Evolutionary conservation across 64 coral and sea anemone genomes (phyloP).

Genomic region (Trachythela sp.): DNA sequence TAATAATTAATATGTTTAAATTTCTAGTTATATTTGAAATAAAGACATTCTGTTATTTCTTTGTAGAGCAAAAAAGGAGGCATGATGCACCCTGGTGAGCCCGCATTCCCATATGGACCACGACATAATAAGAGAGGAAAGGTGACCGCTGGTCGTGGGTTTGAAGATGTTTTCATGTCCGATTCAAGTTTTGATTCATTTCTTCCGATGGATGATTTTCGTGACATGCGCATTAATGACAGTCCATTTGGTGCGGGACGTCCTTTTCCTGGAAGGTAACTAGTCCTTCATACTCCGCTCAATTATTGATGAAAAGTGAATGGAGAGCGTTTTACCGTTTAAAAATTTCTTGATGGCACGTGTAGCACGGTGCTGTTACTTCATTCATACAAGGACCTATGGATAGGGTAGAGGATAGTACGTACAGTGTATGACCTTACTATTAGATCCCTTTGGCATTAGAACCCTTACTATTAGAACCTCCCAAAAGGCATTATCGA

Average conservation of each 20-base stretch:
- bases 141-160: not conserved
- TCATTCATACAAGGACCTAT: too few species aligned
- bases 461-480: too few species aligned
- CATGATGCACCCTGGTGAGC: not conserved
- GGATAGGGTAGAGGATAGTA: too few species aligned
- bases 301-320: too few species aligned
- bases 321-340: too few species aligned
- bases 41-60: not conserved
- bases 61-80: not conserved
- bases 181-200: constrained; percentile 23
- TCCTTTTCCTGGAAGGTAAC: not conserved
- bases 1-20: not conserved
- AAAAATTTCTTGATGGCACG: too few species aligned
- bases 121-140: not conserved
- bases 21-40: too few species aligned
- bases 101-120: not conserved
- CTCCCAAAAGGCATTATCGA: too few species aligned
- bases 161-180: constrained; percentile 10
- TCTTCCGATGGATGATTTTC: not conserved
- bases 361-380: too few species aligned
- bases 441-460: too few species aligned
- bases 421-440: too few species aligned
- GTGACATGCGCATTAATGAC: not conserved
- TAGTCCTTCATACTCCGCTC: not conserved
- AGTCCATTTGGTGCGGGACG: not conserved